Conservation (phyloP, 2,888 invertebrate genomes). For the Hirudinaria manillensis region DNA sequence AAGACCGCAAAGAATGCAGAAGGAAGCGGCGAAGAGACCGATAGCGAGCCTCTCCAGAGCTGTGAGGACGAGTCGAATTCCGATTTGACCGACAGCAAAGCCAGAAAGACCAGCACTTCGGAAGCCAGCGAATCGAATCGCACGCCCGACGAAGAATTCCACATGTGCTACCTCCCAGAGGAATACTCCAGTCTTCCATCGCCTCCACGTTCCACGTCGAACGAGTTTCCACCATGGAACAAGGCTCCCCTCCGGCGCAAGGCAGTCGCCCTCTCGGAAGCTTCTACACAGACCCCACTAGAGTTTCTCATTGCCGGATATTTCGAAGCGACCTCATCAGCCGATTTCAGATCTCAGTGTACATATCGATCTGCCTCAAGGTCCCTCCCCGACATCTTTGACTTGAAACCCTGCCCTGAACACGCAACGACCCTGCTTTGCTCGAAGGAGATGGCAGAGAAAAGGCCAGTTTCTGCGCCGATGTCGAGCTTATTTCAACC, state of each 20-base stretch:
- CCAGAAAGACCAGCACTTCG: constrained; percentile 1
- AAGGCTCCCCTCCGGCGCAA: background rate
- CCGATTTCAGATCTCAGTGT: background rate
- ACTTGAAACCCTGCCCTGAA: constrained; percentile 7
- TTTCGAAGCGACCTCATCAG: background rate
- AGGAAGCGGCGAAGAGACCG: background rate
- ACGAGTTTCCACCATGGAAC: constrained; percentile 4
- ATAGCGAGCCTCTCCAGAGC: background rate
- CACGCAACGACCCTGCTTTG: background rate
- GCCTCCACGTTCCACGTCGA: constrained; percentile 16
- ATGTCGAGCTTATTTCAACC: no score
- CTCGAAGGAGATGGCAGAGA: no score
- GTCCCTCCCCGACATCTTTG: constrained; percentile 28
- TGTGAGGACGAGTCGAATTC: no score
- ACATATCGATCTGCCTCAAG: constrained; percentile 11
- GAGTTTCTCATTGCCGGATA: constrained; percentile 25
- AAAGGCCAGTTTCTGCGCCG: no score
- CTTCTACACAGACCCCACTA: constrained; percentile 14
- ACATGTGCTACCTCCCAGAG: constrained; percentile 26
- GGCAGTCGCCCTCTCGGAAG: background rate
- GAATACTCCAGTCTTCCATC: constrained; percentile 20
- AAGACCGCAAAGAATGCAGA: background rate
- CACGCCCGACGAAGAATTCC: constrained; percentile 20
- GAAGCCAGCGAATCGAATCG: constrained; percentile 9
- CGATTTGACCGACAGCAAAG: no score